Conservation (phyloP, 2,113 vertebrate species). For the Sebastes fasciatus region DNA sequence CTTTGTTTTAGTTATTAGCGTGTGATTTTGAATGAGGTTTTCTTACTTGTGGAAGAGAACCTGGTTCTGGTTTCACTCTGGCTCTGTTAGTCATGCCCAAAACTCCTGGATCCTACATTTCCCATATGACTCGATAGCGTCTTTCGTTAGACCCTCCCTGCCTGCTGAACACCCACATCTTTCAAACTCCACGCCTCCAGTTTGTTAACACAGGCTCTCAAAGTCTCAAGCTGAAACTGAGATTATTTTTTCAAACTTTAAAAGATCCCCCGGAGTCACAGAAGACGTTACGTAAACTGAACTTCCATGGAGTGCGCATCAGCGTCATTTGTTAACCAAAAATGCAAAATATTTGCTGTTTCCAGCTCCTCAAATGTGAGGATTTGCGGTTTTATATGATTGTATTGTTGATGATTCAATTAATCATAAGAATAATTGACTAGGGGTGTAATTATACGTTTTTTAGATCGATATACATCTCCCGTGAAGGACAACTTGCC, state of each 20-base stretch:
- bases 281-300: not conserved
- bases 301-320: not conserved
- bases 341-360: not conserved
- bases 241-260: not conserved
- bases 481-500: no score
- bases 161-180: not conserved
- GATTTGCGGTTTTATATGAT: not conserved
- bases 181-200: not conserved
- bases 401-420: not conserved
- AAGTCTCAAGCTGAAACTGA: not conserved
- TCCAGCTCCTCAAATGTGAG: not conserved
- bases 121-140: not conserved
- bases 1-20: not conserved
- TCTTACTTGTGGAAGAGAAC: not conserved
- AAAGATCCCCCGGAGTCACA: not conserved
- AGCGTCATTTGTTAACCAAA: not conserved
- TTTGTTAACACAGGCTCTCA: not conserved
- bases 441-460: no score
- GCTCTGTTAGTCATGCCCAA: not conserved
- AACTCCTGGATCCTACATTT: not conserved
- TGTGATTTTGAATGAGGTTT: not conserved
- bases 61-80: not conserved
- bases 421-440: not conserved
- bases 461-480: no score
- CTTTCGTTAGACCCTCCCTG: not conserved